Evolutionary conservation across 2,113 vertebrate genomes (phyloP).

Genomic region (Anas platyrhynchos): DNA sequence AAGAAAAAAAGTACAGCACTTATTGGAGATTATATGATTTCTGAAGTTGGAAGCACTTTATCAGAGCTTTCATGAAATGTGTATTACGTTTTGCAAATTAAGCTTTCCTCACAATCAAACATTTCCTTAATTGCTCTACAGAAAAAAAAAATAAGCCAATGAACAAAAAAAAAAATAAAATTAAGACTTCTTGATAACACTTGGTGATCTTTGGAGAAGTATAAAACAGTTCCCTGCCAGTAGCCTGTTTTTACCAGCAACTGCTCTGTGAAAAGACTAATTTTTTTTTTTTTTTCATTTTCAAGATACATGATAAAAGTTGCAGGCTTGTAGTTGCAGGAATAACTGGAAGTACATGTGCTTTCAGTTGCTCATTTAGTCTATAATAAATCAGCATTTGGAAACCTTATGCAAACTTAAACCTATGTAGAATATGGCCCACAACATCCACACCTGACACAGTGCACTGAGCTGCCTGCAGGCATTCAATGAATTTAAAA

Average conservation of each 20-base stretch:
- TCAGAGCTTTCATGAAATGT: not conserved
- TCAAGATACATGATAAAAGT: not conserved
- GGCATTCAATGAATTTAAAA: not conserved
- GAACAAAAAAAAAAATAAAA: not conserved
- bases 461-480: not conserved
- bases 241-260: not conserved
- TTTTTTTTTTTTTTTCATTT: not conserved
- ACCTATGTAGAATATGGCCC: not conserved
- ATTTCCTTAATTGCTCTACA: not conserved
- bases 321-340: not conserved
- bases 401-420: not conserved
- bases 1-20: not conserved
- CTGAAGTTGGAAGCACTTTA: conserved; percentile 1
- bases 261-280: not conserved
- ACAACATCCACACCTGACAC: not conserved
- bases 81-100: not conserved
- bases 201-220: not conserved
- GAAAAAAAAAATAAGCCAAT: not conserved
- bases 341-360: not conserved
- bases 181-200: not conserved
- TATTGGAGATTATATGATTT: not conserved
- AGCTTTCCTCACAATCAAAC: not conserved
- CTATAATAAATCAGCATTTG: not conserved
- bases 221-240: not conserved
- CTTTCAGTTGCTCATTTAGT: not conserved